Percentiles rank a stretch among this genome's conserved stretches.
Evolutionary conservation across 2,113 vertebrate genomes (phyloP).

Genomic region (Cyprinodon tularosa): DNA sequence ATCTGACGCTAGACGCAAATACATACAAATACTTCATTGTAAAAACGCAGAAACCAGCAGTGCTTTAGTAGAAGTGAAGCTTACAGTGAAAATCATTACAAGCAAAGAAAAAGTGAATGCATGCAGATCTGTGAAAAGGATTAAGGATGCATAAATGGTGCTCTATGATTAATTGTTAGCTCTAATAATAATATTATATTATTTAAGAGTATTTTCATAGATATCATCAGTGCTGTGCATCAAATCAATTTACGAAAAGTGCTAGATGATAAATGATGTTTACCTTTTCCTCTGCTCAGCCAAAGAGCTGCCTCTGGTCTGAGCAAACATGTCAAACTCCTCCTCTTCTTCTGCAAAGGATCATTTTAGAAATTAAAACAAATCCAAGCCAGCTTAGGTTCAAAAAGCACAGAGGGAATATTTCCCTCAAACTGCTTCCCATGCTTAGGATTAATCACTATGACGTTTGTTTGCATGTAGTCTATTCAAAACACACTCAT

Average conservation of each 20-base stretch:
- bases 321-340: conserved; percentile 99
- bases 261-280: neutral
- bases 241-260: neutral
- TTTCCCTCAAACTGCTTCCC: neutral
- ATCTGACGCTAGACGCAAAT: conserved; percentile 70
- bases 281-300: conserved; percentile 95
- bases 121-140: neutral
- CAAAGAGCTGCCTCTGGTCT: conserved; percentile 91
- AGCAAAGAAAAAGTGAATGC: neutral
- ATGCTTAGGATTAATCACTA: neutral
- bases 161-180: neutral
- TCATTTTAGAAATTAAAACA: neutral
- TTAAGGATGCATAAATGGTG: neutral
- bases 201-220: neutral
- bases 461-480: neutral
- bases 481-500: neutral
- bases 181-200: neutral
- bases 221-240: neutral
- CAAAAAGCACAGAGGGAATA: neutral
- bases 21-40: conserved; percentile 6
- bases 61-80: neutral
- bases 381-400: neutral
- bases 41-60: neutral
- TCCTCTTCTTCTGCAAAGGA: conserved; percentile 80
- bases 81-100: neutral